Conservation (phyloP, 2,113 vertebrate species). For the Malurus melanocephalus region DNA sequence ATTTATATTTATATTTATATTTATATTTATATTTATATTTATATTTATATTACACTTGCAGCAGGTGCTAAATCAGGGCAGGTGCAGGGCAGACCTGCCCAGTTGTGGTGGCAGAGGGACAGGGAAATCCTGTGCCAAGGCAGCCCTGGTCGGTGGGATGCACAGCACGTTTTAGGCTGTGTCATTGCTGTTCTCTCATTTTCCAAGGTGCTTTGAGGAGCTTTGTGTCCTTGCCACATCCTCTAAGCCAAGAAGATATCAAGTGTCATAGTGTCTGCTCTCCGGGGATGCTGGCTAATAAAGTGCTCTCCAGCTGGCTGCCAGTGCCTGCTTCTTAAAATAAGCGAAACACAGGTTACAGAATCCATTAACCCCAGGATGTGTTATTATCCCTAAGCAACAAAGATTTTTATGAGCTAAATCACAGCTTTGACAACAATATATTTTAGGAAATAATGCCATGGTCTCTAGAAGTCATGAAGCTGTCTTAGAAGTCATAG, state of each 20-base stretch:
- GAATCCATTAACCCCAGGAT: constrained; percentile 10
- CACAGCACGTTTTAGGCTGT: not conserved
- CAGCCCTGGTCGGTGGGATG: not conserved
- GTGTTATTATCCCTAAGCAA: not conserved
- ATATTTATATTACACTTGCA: not conserved
- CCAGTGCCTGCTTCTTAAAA: constrained; percentile 10
- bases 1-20: no score
- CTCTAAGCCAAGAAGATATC: not conserved
- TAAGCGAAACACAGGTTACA: not conserved
- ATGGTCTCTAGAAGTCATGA: not conserved
- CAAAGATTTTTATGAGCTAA: constrained; percentile 11
- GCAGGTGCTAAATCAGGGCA: not conserved
- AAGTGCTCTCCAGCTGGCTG: not conserved
- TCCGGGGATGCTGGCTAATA: not conserved
- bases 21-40: no score
- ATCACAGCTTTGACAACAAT: not conserved
- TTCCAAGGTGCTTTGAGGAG: not conserved
- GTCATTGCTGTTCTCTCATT: not conserved
- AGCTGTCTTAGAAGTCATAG: not conserved
- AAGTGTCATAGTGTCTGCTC: not conserved
- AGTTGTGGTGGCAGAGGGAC: not conserved
- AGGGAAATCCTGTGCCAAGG: not conserved
- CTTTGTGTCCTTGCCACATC: not conserved
- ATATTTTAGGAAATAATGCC: not conserved
- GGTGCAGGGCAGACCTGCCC: not conserved